A percentile compares a stretch with the other conserved stretches of the same genome.
phyloP scores from a whole-genome alignment of 2,888 invertebrate genomes.

The Mechanitis messenoides region DNA sequence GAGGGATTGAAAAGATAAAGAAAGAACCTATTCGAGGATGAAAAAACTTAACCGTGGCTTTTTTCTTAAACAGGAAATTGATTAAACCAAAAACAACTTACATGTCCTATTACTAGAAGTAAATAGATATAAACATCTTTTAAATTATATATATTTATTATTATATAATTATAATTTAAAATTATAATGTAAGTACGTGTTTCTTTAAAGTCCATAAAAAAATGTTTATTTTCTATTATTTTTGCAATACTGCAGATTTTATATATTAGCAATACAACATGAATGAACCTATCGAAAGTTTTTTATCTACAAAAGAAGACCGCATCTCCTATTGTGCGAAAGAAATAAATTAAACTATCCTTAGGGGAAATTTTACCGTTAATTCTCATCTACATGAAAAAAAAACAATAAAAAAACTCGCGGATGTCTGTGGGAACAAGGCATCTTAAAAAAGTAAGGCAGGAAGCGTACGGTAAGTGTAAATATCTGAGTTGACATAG shows the following conservation, averaged over 20 bases:
- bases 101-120: no score
- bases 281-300: not conserved
- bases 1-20: not conserved
- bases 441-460: conserved; percentile 56
- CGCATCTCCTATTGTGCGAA: conserved; percentile 65
- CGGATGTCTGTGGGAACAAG: conserved; percentile 67
- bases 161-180: no score
- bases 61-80: not conserved
- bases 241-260: not conserved
- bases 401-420: conserved; percentile 57
- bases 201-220: no score
- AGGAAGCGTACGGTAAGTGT: conserved; percentile 66
- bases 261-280: not conserved
- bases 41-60: not conserved
- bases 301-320: conserved; percentile 41
- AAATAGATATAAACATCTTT: no score
- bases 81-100: no score
- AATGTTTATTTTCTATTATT: not conserved
- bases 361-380: conserved; percentile 74
- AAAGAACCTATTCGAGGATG: not conserved
- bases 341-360: conserved; percentile 74
- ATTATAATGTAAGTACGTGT: no score
- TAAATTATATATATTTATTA: no score
- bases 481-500: conserved; percentile 66
- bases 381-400: conserved; percentile 64